Evolutionary conservation across 2,797 vertebrate genomes (phyloP).

Genomic region (Coregonus sp.): DNA sequence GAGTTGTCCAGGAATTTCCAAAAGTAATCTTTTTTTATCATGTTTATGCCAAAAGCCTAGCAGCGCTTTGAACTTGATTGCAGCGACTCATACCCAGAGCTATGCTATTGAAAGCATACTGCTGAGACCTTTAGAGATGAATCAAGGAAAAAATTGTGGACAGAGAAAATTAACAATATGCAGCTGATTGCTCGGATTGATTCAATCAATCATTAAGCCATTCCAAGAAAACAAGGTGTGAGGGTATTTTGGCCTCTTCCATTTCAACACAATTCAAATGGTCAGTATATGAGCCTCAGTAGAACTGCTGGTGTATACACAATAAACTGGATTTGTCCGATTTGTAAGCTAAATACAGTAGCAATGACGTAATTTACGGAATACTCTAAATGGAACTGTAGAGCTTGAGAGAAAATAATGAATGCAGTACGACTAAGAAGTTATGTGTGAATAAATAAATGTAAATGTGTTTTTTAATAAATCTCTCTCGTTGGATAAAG

Average conservation of each 20-base stretch:
- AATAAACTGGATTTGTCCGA: no score
- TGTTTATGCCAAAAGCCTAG: neutral
- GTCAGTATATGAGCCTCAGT: no score
- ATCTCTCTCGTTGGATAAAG: neutral
- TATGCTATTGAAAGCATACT: slow-evolving; percentile 15
- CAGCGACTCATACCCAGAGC: neutral
- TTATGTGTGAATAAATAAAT: slow-evolving; percentile 3
- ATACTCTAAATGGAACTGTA: no score
- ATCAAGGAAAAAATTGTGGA: slow-evolving; percentile 31
- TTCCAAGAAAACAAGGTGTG: neutral
- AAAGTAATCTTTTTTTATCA: neutral
- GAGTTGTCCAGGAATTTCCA: no score
- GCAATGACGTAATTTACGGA: no score
- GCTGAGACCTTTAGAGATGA: slow-evolving; percentile 23
- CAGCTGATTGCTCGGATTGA: slow-evolving; percentile 38
- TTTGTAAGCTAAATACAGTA: no score
- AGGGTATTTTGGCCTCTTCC: no score
- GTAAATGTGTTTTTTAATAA: neutral
- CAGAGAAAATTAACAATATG: slow-evolving; percentile 37
- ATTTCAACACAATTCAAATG: no score
- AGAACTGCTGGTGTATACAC: no score
- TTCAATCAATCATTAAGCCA: slow-evolving; percentile 34
- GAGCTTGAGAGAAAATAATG: no score
- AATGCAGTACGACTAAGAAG: slow-evolving; percentile 3
- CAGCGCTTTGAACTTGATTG: slow-evolving; percentile 2